Conservation (phyloP, 1,140 invertebrate species). For the Dufourea novaeangliae region DNA sequence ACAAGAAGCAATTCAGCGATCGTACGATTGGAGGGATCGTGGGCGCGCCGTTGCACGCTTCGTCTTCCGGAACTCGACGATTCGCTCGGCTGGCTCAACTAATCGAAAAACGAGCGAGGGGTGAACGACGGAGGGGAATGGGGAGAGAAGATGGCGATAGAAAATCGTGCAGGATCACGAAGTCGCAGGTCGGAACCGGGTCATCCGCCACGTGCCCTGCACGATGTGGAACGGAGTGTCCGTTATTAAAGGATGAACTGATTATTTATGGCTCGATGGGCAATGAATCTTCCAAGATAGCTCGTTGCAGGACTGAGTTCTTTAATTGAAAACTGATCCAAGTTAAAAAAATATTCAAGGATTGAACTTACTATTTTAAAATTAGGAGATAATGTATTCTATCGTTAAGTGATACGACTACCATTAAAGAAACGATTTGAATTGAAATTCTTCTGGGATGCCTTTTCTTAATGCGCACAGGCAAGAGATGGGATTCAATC, state of each 20-base stretch:
- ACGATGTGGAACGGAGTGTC: conserved; percentile 14
- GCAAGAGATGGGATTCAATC: conserved; percentile 3
- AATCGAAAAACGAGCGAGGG: conserved; percentile 65
- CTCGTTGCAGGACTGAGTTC: too few species aligned
- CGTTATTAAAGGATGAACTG: neutral
- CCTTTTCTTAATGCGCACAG: neutral
- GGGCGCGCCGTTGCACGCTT: conserved; percentile 66
- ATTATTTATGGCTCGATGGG: conserved; percentile 1
- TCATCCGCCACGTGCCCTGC: conserved; percentile 41
- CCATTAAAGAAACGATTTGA: too few species aligned
- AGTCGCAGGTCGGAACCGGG: conserved; percentile 23
- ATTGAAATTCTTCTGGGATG: neutral
- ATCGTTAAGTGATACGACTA: too few species aligned
- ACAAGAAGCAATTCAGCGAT: conserved; percentile 10
- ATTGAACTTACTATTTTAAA: too few species aligned
- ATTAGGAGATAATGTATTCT: too few species aligned
- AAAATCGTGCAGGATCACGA: conserved; percentile 37
- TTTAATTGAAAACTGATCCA: too few species aligned
- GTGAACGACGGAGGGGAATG: conserved; percentile 8
- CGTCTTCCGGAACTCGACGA: conserved; percentile 69
- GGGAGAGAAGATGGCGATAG: neutral
- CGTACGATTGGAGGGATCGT: conserved; percentile 64
- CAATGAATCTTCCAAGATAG: neutral
- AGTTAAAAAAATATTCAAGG: too few species aligned
- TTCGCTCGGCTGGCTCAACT: conserved; percentile 68